Evolutionary conservation across 2,113 vertebrate genomes (phyloP).

Genomic region (Solea solea): DNA sequence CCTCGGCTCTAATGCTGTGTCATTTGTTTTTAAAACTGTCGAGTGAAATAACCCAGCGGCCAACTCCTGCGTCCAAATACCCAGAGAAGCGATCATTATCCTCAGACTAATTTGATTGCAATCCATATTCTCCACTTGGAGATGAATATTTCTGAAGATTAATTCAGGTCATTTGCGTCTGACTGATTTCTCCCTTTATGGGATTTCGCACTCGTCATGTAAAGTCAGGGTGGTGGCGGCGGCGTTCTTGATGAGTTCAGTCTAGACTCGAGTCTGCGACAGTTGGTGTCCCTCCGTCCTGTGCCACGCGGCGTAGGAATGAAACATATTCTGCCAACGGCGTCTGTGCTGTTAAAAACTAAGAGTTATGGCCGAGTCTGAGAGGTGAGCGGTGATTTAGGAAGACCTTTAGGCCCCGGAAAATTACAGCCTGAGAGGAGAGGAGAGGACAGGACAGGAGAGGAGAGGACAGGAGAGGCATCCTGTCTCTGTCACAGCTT

Average conservation of each 20-base stretch:
- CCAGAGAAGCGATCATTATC: slow-evolving; percentile 14
- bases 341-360: slow-evolving; percentile 9
- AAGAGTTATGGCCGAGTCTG: slow-evolving; percentile 19
- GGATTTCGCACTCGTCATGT: slow-evolving; percentile 29
- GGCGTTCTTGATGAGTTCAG: background rate
- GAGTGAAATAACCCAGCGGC: slow-evolving; percentile 3
- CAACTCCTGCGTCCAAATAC: slow-evolving; percentile 15
- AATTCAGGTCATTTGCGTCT: slow-evolving; percentile 28
- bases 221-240: slow-evolving; percentile 22
- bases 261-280: background rate
- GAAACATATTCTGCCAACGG: slow-evolving; percentile 36
- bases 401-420: slow-evolving; percentile 23
- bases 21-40: slow-evolving; percentile 6
- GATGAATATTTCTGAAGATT: slow-evolving; percentile 32
- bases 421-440: slow-evolving; percentile 38
- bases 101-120: slow-evolving; percentile 34
- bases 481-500: background rate
- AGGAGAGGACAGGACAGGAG: background rate
- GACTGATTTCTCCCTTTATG: background rate
- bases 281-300: slow-evolving; percentile 3
- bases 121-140: slow-evolving; percentile 22
- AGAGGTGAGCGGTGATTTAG: slow-evolving; percentile 27
- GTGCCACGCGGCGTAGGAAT: slow-evolving; percentile 31
- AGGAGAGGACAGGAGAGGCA: background rate
- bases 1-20: background rate